Conservation (phyloP, 1,140 invertebrate species). For the Drosophila auraria region DNA sequence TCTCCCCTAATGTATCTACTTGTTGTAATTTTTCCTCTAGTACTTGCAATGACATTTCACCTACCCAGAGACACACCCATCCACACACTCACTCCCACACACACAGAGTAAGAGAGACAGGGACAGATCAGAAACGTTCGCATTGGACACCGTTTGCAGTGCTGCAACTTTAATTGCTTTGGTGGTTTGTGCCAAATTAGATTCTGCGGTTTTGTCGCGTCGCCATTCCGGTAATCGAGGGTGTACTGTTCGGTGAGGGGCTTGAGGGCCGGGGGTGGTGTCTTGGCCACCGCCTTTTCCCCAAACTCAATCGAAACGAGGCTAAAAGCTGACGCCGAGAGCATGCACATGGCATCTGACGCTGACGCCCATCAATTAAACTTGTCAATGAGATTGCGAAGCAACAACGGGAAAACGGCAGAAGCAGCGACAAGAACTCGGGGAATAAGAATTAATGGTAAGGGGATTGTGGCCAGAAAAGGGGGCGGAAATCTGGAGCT, state of each 20-base stretch:
- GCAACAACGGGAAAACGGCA: constrained; percentile 28
- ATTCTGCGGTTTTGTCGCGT: constrained; percentile 76
- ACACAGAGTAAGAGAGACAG: constrained; percentile 2
- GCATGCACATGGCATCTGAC: constrained; percentile 50
- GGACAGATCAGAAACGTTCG: constrained; percentile 25
- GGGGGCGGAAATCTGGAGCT: neutral
- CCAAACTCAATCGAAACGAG: constrained; percentile 33
- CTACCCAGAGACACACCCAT: neutral
- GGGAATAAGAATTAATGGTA: constrained; percentile 41
- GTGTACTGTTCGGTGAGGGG: constrained; percentile 7
- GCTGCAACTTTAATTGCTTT: constrained; percentile 84
- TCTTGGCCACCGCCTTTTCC: constrained; percentile 36
- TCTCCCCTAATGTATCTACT: neutral
- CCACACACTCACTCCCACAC: neutral
- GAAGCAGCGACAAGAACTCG: constrained; percentile 41
- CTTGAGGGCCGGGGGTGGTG: neutral
- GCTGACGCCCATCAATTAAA: constrained; percentile 70
- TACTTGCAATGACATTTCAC: constrained; percentile 16
- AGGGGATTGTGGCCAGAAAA: neutral
- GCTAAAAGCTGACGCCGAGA: constrained; percentile 24
- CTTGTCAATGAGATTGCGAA: constrained; percentile 55
- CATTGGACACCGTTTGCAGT: constrained; percentile 58
- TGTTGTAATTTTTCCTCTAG: neutral
- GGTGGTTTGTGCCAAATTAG: constrained; percentile 82
- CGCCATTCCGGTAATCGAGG: constrained; percentile 61